Conservation (phyloP, 2,113 vertebrate species). For the Phalacrocorax carbo region DNA sequence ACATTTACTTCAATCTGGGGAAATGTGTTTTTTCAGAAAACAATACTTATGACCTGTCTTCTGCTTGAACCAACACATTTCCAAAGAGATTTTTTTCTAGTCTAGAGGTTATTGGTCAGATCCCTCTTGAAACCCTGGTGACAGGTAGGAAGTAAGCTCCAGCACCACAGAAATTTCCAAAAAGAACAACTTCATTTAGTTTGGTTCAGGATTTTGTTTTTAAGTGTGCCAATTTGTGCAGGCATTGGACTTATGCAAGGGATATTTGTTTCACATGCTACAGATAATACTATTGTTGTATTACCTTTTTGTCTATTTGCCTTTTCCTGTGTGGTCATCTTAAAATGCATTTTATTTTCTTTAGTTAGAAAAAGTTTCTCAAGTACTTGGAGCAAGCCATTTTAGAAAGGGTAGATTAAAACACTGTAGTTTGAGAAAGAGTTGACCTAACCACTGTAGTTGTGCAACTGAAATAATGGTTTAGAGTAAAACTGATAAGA, state of each 20-base stretch:
- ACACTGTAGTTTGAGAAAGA: not conserved
- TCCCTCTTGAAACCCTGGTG: not conserved
- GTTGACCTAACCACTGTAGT: not conserved
- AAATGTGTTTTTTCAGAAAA: not conserved
- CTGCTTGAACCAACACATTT: not conserved
- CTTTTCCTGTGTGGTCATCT: not conserved
- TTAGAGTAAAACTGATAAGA: conserved; percentile 16
- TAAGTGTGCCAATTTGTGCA: not conserved
- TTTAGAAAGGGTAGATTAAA: not conserved
- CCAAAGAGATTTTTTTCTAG: not conserved
- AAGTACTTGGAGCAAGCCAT: not conserved
- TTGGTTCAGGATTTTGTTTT: not conserved
- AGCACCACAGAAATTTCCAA: not conserved
- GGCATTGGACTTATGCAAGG: not conserved
- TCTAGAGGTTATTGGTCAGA: not conserved
- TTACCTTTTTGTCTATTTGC: not conserved
- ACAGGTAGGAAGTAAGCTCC: not conserved
- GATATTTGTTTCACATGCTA: not conserved
- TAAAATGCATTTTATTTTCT: not conserved
- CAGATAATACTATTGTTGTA: not conserved
- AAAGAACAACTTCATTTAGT: not conserved
- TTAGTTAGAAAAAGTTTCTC: not conserved
- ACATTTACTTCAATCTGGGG: not conserved
- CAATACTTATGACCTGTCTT: not conserved
- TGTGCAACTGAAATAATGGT: not conserved